Evolutionary conservation across 2,113 vertebrate genomes (phyloP).

Genomic region (Anser brachyrhynchus): DNA sequence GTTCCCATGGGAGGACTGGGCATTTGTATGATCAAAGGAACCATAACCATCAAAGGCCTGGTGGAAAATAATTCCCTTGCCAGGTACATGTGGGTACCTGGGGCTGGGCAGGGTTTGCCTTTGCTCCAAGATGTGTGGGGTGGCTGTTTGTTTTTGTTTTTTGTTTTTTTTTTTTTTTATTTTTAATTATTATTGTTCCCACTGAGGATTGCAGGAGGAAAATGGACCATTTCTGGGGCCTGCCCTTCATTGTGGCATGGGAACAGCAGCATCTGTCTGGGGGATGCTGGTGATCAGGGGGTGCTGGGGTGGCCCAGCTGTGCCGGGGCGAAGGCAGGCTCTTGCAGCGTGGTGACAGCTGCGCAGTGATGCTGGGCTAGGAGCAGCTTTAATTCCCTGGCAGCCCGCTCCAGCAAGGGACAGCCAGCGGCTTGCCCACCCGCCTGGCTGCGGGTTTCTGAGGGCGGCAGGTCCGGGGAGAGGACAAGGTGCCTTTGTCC

Average conservation of each 20-base stretch:
- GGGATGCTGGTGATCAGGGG: not conserved
- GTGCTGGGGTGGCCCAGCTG: not conserved
- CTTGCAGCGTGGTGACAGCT: not conserved
- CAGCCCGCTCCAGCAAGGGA: too few relatives aligned
- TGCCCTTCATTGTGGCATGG: too few relatives aligned
- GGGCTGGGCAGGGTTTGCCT: not conserved
- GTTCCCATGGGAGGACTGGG: not conserved
- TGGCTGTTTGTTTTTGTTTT: not conserved
- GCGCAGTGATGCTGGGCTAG: not conserved
- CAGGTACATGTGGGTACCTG: accelerated
- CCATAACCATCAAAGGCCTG: not conserved
- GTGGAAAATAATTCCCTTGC: not conserved
- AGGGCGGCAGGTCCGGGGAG: not conserved
- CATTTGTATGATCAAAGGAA: not conserved
- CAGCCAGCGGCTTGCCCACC: not conserved
- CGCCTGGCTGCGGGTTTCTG: not conserved
- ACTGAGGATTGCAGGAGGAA: not conserved
- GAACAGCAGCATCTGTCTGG: too few relatives aligned
- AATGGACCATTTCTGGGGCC: not conserved
- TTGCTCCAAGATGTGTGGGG: not conserved
- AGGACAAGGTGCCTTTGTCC: not conserved
- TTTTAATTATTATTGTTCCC: not conserved
- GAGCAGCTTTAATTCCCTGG: not conserved
- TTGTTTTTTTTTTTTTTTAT: too few relatives aligned
- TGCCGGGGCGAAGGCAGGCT: not conserved